Conservation (phyloP, 2,113 vertebrate genomes). For the Smithornis capensis region DNA sequence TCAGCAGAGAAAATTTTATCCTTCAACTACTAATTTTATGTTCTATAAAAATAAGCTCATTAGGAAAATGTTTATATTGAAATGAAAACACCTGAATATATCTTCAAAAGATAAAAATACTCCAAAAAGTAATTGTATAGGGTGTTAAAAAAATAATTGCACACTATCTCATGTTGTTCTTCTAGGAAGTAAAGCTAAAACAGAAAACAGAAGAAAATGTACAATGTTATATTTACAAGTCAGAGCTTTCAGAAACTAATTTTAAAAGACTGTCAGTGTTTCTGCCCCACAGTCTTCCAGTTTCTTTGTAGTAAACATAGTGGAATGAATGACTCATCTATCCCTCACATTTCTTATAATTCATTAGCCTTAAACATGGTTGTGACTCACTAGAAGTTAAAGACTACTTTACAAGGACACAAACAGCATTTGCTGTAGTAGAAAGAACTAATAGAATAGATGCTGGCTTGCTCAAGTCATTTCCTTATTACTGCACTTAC, state of each 20-base stretch:
- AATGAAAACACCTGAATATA: not conserved
- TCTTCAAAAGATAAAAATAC: not conserved
- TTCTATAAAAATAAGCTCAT: not conserved
- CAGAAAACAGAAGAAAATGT: not conserved
- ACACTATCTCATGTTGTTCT: not conserved
- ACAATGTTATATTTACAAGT: not conserved
- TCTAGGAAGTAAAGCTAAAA: not conserved
- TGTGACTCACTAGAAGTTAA: not conserved
- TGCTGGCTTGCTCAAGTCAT: not conserved
- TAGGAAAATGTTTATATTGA: slow-evolving; percentile 1
- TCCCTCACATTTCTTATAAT: not conserved
- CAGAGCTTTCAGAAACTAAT: not conserved
- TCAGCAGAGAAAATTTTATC: not conserved
- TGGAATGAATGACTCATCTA: not conserved
- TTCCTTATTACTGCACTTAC: not conserved
- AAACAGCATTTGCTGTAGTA: not conserved
- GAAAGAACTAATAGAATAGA: not conserved
- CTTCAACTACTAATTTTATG: not conserved
- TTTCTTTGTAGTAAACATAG: not conserved
- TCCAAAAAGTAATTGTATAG: not conserved
- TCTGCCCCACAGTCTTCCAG: not conserved
- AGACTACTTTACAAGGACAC: not conserved
- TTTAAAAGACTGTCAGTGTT: not conserved
- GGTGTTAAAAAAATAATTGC: not conserved
- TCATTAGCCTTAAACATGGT: not conserved